Evolutionary conservation across 2,113 vertebrate genomes (phyloP), one percentile per base, ranked within the genome.

Genomic region (Numida meleagris): DNA sequence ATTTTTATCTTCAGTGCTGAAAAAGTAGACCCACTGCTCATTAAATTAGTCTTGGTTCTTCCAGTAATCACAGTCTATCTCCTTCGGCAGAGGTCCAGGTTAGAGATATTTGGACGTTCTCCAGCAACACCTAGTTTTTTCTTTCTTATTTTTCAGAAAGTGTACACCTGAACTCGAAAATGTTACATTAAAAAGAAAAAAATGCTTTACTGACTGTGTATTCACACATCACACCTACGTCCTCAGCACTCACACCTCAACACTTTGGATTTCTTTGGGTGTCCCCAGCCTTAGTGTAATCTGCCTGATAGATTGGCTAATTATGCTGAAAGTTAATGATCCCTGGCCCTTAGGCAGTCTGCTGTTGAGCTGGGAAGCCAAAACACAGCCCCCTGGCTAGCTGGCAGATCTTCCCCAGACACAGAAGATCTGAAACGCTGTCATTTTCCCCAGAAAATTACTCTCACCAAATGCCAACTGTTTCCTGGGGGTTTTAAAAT

Each of bases 1-100:
- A 95, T 97, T 96, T 97, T 97, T 96, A 72, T 92, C 90, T 93
- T 89, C 42, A 9, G 21, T 88, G 63, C 57, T 92, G 68, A 92
- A 91, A 85, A 88, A 83, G 57, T 91, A 87, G 74, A 82, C 40
- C 43, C 55, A 29, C 75, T 88, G 72, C 65, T 95, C 85, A 48
- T 95, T 95, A 71, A 95, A 88, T 93, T 82, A 75, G 78, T 80
- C 50, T 80, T 92, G 72, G 14, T 84, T 94, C 68, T 90, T 94
- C 74, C 89, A 90, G 57, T 86, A 87, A 89, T 43, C 11, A 53
- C 29, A 43, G n/a, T 40, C 50, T 51, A 7, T 71, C 59, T 89
- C 46, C 63, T 90, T 90, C 27, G 0, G 27, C 51, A 86, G 46
- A 46, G 77, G 51, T 46, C 72, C 65, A 83, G 55, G 36, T 86